These are phyloP conservation scores for Scolopax rusticola DNA, from an alignment of 2,797 vertebrate genomes.

Conservation along the genomic window DNA sequence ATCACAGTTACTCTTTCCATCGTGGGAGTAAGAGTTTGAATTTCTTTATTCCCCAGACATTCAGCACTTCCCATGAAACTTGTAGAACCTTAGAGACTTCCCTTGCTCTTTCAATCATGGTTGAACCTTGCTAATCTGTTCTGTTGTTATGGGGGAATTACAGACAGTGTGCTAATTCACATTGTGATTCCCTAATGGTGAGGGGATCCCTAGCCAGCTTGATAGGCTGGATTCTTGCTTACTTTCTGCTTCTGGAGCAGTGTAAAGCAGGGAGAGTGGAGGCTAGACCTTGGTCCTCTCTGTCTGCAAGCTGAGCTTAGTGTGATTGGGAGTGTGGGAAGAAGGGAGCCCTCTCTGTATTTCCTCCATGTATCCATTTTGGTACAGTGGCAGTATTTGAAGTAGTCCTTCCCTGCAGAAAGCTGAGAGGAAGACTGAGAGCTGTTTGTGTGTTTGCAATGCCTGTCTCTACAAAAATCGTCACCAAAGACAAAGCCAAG, in stretches of 20 bases:
- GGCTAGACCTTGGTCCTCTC: background rate
- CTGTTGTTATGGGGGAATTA: background rate
- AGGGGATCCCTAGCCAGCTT: background rate
- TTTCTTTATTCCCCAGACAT: background rate
- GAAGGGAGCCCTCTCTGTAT: background rate
- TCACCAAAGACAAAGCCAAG: conserved; percentile 72
- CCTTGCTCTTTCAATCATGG: background rate
- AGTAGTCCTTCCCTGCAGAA: conserved; percentile 46
- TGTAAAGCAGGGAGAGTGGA: background rate
- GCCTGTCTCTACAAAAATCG: conserved; percentile 39
- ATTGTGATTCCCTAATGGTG: background rate
- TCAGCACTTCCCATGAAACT: background rate
- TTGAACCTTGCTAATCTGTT: background rate
- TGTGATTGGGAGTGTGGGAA: background rate
- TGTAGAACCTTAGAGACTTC: background rate
- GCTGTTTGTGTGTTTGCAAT: conserved; percentile 41
- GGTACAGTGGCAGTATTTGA: conserved; percentile 53
- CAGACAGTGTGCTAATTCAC: background rate
- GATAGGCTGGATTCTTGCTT: background rate
- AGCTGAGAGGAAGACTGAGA: conserved; percentile 40
- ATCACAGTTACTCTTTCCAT: background rate
- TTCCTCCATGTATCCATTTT: conserved; percentile 50
- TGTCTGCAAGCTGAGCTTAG: background rate
- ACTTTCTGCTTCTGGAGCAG: background rate
- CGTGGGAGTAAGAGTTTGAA: background rate